Conservation (phyloP, 2,797 vertebrate genomes). For the Crocidura indochinensis region DNA sequence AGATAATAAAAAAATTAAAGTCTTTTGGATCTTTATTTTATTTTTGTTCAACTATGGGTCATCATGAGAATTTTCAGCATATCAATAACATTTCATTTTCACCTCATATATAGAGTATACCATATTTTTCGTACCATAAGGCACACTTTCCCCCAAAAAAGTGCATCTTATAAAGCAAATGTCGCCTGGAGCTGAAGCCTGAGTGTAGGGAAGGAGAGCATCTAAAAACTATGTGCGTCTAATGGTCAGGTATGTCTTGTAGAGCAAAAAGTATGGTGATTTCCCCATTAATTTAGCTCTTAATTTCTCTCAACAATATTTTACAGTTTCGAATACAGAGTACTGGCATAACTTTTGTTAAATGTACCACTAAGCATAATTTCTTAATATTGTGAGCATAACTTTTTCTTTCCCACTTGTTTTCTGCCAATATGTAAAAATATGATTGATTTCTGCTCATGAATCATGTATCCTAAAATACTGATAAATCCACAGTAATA, state of each 20-base stretch:
- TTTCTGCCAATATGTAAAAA: slow-evolving; percentile 38
- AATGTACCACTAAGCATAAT: slow-evolving; percentile 10
- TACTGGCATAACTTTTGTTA: slow-evolving; percentile 17
- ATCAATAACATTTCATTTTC: slow-evolving; percentile 42
- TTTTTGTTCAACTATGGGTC: slow-evolving; percentile 45
- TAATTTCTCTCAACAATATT: slow-evolving; percentile 34
- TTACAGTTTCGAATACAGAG: not conserved
- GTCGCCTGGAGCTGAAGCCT: too few species aligned
- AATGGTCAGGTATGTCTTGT: too few species aligned
- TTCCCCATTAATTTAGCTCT: slow-evolving; percentile 20
- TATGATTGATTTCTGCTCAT: not conserved
- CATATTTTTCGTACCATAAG: too few species aligned
- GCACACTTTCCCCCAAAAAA: too few species aligned
- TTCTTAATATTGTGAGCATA: slow-evolving; percentile 48
- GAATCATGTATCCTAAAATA: slow-evolving; percentile 4
- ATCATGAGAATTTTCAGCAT: slow-evolving; percentile 29
- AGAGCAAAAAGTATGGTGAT: too few species aligned
- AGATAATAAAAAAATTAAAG: too few species aligned
- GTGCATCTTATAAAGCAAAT: too few species aligned
- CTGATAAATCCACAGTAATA: slow-evolving; percentile 17
- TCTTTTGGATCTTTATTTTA: slow-evolving; percentile 14
- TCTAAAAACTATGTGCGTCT: too few species aligned
- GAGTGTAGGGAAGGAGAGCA: too few species aligned
- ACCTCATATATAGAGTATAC: slow-evolving; percentile 19
- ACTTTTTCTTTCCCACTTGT: slow-evolving; percentile 9